Conservation (phyloP, 2,113 vertebrate genomes). For the Nothoprocta perdicaria region DNA sequence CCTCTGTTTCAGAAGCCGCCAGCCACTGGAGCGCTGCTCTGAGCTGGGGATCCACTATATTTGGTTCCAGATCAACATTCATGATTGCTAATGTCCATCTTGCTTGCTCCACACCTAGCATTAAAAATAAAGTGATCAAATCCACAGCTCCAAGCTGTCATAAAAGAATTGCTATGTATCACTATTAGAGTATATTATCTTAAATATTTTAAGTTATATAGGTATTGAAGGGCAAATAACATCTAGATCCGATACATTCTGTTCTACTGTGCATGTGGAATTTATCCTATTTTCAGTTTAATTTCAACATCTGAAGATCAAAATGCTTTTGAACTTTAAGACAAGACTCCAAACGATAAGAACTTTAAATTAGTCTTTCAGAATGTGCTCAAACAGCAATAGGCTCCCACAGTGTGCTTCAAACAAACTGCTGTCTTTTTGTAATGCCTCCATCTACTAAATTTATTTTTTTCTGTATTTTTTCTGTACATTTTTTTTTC, state of each 20-base stretch:
- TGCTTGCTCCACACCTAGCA: constrained; percentile 76
- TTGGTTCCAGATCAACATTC: constrained; percentile 84
- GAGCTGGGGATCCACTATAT: constrained; percentile 84
- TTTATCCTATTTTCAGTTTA: not conserved
- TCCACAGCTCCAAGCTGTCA: not conserved
- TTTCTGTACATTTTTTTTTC: not conserved
- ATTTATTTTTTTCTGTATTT: not conserved
- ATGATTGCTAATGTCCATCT: constrained; percentile 77
- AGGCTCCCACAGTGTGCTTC: not conserved
- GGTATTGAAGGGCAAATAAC: not conserved
- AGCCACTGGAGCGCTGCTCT: constrained; percentile 91
- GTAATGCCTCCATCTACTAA: not conserved
- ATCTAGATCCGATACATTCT: not conserved
- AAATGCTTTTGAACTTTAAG: not conserved
- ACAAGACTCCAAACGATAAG: not conserved
- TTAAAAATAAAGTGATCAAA: constrained; percentile 36
- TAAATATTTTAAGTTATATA: not conserved
- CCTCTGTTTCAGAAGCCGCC: constrained; percentile 88
- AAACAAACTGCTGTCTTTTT: not conserved
- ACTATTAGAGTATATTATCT: not conserved
- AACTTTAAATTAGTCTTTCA: not conserved
- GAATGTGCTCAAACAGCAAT: not conserved
- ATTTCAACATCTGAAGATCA: not conserved
- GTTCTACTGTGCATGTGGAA: not conserved
- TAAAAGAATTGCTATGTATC: not conserved